Percentiles rank a stretch among this genome's conserved stretches.
phyloP scores from a whole-genome alignment of 2,113 vertebrate genomes.

The Dolichallabes microphthalmus region DNA sequence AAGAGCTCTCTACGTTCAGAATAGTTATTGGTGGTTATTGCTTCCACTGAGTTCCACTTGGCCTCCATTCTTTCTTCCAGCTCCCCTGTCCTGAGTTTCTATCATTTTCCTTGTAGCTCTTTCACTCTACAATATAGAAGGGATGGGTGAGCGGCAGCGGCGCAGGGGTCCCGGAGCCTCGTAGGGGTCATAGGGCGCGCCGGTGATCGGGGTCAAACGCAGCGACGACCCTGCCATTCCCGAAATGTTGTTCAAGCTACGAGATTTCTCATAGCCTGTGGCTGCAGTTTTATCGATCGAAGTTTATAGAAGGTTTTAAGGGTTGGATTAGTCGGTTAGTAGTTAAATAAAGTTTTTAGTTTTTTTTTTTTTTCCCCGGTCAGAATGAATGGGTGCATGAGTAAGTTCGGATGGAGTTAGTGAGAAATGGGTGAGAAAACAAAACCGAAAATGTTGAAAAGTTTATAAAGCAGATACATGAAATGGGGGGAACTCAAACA shows the following conservation, averaged over 20 bases:
- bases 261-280: conserved; percentile 87
- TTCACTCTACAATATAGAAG: conserved; percentile 83
- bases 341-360: conserved; percentile 2
- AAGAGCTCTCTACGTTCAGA: conserved; percentile 57
- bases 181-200: conserved; percentile 74
- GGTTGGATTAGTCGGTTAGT: conserved; percentile 29
- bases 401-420: conserved; percentile 35
- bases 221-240: conserved; percentile 83
- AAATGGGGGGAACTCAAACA: conserved; percentile 40
- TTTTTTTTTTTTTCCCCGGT: conserved; percentile 6
- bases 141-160: conserved; percentile 84
- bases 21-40: conserved; percentile 65
- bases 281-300: conserved; percentile 42
- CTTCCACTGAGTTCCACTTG: conserved; percentile 51
- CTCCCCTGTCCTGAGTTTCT: conserved; percentile 45
- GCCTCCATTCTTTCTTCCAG: conserved; percentile 12
- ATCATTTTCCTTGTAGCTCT: conserved; percentile 7
- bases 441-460: background rate
- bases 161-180: conserved; percentile 80
- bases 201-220: conserved; percentile 82
- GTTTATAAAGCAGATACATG: conserved; percentile 15
- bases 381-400: conserved; percentile 12
- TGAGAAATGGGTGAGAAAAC: background rate
- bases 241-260: conserved; percentile 88
- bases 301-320: background rate